Base-by-base conservation (phyloP, 2,888 invertebrate species). In the Hirtodrosophila confusa region DNA sequence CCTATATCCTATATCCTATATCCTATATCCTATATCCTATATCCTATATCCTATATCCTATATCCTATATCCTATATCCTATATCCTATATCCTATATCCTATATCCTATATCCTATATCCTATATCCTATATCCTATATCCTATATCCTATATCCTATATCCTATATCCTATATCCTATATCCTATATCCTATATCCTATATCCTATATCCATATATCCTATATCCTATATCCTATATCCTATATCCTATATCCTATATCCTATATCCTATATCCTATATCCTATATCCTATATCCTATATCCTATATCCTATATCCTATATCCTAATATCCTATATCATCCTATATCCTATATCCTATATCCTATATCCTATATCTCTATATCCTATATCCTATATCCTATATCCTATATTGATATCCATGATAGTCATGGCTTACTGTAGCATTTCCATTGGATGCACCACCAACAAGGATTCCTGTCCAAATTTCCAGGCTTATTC, bases 401-500 rank as follows among this genome's bases (percentile, higher is more conserved):
- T 37, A 37, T 37, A 37, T 37, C 36, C 36, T 37, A 37, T 37
- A 37, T 37, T 27, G 27, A 27, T 27, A 6, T 27, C 6, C 27
- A 27, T 27, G 27, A 4, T 27, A 27, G 27, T 2, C 27, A 27
- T 3, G 27, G 1, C 27, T 4, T 5, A 27, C 27, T 27, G 27
- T 27, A 27, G 17, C 17, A 17, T 17, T 1, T 27, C 27, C 27
- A 5, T 27, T 27, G 27, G 27, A 27, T 27, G 27, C 23, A 39
- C 51, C 29, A 48, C 35, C 36, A 48, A 47, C 33, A 24, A 17
- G 17, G 37, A 40, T 50, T 51, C 12, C 4, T 44, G 48, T 39
- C 40, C 23, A 48, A 44, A 17, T 43, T 33, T 44, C 40, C 43
- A 54, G 49, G 53, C 55, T 68, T 53, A 56, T 72, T 78, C 69